Conservation (phyloP, 2,113 vertebrate genomes). For the Callorhinus ursinus region DNA sequence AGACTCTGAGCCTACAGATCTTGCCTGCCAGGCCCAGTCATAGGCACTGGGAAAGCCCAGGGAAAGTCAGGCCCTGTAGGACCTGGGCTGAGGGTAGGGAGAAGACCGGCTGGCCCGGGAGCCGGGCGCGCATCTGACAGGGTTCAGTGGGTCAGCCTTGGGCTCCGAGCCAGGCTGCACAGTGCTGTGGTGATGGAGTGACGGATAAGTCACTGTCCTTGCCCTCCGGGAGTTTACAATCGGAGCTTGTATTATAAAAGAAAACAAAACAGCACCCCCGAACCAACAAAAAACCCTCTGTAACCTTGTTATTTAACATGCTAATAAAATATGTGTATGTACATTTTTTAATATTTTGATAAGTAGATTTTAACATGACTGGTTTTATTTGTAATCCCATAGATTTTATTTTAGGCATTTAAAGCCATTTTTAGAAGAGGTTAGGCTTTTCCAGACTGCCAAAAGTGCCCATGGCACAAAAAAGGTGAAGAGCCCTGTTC, state of each 20-base stretch:
- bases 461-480: neutral
- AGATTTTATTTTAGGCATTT: conserved; percentile 43
- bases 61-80: too few species aligned
- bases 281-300: neutral
- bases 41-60: neutral
- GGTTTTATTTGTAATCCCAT: conserved; percentile 1
- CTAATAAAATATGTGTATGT: neutral
- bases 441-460: conserved; percentile 33
- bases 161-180: neutral
- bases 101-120: neutral
- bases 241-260: neutral
- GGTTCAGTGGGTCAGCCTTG: neutral
- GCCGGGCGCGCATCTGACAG: neutral
- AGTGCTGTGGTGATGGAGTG: neutral
- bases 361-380: neutral
- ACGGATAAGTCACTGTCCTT: neutral
- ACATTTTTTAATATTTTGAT: neutral
- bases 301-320: neutral
- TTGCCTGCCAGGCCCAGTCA: neutral
- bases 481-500: neutral
- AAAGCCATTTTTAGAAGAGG: conserved; percentile 8
- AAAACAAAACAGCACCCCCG: neutral
- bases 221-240: neutral
- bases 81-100: too few species aligned
- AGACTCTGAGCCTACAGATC: neutral